phyloP scores from a whole-genome alignment of 2,113 vertebrate genomes.

The Psittacus erithacus region DNA sequence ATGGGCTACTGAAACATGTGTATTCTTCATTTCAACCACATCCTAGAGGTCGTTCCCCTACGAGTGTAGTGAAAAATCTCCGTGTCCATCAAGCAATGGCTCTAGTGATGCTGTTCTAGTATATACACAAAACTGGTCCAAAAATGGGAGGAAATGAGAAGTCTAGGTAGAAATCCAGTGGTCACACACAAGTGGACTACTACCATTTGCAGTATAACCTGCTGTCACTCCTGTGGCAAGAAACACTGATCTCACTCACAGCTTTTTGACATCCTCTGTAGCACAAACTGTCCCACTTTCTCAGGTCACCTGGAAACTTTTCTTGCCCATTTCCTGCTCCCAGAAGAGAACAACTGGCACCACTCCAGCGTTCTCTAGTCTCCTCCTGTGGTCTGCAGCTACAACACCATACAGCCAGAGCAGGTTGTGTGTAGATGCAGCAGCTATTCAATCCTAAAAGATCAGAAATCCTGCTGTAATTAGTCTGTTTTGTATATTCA shows the following conservation, averaged over 20 bases:
- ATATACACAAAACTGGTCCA: background rate
- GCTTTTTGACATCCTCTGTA: background rate
- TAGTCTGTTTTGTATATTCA: background rate
- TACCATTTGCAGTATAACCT: background rate
- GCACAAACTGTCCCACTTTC: background rate
- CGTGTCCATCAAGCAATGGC: background rate
- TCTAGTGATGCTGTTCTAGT: background rate
- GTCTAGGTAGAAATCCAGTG: background rate
- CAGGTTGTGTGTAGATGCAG: fast-evolving
- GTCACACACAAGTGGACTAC: background rate
- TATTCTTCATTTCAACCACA: background rate
- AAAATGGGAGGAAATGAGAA: background rate
- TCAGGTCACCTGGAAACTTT: background rate
- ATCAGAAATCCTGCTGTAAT: background rate
- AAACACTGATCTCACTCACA: background rate
- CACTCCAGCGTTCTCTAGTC: background rate
- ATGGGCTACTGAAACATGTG: fast-evolving
- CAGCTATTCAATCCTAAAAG: background rate
- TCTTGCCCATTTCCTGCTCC: background rate
- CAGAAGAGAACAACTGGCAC: background rate
- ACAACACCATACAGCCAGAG: background rate
- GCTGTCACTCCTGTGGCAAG: background rate
- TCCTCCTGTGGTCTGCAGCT: background rate
- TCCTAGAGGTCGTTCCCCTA: background rate
- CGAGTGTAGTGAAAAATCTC: background rate